A percentile compares a stretch with the other conserved stretches of the same genome.
Conservation (phyloP, 2,797 vertebrate species). For the Halcyon chelicuti region DNA sequence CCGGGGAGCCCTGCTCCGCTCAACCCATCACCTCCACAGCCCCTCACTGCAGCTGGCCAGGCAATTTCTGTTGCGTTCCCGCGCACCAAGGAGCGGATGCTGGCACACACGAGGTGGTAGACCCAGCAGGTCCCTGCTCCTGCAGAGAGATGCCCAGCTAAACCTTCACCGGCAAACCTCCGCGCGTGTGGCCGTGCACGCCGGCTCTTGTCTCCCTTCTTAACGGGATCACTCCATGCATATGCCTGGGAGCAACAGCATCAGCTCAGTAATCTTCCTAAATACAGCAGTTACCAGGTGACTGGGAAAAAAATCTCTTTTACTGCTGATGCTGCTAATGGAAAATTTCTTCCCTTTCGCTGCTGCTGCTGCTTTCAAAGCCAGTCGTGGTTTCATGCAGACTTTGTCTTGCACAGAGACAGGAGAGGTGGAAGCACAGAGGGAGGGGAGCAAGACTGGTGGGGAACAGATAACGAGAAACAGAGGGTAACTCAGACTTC, state of each 20-base stretch:
- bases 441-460: not conserved
- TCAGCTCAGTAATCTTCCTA: conserved; percentile 71
- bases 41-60: not conserved
- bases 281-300: conserved; percentile 79
- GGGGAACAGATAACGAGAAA: not conserved
- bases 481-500: not conserved
- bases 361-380: conserved; percentile 63
- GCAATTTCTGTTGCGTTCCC: not conserved
- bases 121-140: not conserved
- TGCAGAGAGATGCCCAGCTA: not conserved
- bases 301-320: conserved; percentile 76
- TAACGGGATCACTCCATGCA: not conserved
- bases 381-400: conserved; percentile 41
- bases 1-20: rapidly evolving
- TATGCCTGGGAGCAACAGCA: conserved; percentile 36
- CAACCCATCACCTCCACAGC: not conserved
- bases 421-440: not conserved
- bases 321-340: conserved; percentile 81
- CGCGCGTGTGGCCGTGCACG: rapidly evolving
- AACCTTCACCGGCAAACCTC: not conserved
- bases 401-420: not conserved
- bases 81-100: not conserved
- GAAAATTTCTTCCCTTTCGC: conserved; percentile 75
- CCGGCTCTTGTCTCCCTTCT: not conserved
- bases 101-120: rapidly evolving